Evolutionary conservation across 2,113 vertebrate species (phyloP).

Genomic region (Muntiacus muntjak): DNA sequence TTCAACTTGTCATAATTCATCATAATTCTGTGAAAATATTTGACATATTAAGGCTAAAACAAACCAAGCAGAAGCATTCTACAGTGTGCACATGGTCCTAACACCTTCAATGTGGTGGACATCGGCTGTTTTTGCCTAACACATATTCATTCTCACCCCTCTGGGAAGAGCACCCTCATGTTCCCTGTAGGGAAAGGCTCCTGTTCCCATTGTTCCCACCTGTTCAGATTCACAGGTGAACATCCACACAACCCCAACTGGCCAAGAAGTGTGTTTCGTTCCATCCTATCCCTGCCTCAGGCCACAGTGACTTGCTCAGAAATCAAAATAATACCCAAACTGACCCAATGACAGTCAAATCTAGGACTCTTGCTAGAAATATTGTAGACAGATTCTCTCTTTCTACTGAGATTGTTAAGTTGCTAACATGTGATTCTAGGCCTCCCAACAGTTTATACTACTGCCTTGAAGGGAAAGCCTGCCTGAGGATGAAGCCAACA

Average conservation of each 20-base stretch:
- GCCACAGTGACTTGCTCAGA: background rate
- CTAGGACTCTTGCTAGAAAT: background rate
- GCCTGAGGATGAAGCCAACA: background rate
- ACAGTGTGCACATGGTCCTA: background rate
- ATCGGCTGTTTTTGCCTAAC: background rate
- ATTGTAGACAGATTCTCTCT: conserved; percentile 15
- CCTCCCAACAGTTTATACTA: background rate
- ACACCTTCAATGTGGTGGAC: background rate
- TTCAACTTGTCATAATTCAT: conserved; percentile 97
- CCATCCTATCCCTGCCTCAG: background rate
- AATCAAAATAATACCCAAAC: background rate
- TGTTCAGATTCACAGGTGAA: background rate
- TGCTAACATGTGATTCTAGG: background rate
- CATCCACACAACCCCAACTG: background rate
- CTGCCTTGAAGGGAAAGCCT: background rate
- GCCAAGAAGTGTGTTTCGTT: background rate
- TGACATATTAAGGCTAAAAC: conserved; percentile 31
- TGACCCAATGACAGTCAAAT: background rate
- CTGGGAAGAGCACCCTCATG: background rate
- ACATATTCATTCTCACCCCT: background rate
- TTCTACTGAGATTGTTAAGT: background rate
- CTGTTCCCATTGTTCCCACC: background rate
- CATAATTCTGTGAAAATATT: conserved; percentile 86
- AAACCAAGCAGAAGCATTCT: background rate
- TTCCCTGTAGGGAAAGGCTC: background rate